These are phyloP conservation scores for Lycodopsis pacificus DNA, from an alignment of 2,797 vertebrate species.

Conservation along the genomic window DNA sequence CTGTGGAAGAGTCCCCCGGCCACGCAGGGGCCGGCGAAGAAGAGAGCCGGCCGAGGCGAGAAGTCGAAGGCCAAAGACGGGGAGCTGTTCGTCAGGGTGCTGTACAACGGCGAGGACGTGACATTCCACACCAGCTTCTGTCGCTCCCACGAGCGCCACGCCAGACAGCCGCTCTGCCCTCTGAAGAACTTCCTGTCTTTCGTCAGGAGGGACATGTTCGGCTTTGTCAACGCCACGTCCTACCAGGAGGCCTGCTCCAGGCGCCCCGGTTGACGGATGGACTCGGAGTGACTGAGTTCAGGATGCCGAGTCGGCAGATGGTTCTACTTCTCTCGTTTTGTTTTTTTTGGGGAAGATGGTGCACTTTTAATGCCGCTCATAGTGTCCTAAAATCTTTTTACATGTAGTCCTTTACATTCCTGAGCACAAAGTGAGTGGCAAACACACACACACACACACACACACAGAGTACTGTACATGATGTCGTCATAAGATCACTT, in stretches of 20 bases:
- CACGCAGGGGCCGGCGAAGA: constrained; percentile 21
- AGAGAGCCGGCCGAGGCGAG: constrained; percentile 44
- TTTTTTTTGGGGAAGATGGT: constrained; percentile 37
- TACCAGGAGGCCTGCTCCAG: constrained; percentile 92
- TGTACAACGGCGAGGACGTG: constrained; percentile 96
- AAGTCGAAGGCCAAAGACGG: constrained; percentile 70
- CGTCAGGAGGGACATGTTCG: constrained; percentile 93
- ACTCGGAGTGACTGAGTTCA: constrained; percentile 1
- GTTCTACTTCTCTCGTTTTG: background rate
- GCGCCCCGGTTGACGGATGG: constrained; percentile 56
- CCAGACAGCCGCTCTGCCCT: constrained; percentile 90
- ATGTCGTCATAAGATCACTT: constrained; percentile 17
- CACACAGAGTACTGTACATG: background rate
- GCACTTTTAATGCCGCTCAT: constrained; percentile 53
- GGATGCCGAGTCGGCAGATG: constrained; percentile 16
- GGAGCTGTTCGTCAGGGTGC: constrained; percentile 89
- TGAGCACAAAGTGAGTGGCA: constrained; percentile 17
- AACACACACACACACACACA: background rate
- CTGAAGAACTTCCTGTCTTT: constrained; percentile 91
- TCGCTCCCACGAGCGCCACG: constrained; percentile 80
- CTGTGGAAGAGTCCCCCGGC: constrained; percentile 88
- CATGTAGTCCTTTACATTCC: constrained; percentile 39
- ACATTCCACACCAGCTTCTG: constrained; percentile 96
- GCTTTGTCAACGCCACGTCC: constrained; percentile 87
- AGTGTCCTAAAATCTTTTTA: constrained; percentile 39